phyloP scores from a whole-genome alignment of 2,113 vertebrate species.

The Tamias sibiricus region DNA sequence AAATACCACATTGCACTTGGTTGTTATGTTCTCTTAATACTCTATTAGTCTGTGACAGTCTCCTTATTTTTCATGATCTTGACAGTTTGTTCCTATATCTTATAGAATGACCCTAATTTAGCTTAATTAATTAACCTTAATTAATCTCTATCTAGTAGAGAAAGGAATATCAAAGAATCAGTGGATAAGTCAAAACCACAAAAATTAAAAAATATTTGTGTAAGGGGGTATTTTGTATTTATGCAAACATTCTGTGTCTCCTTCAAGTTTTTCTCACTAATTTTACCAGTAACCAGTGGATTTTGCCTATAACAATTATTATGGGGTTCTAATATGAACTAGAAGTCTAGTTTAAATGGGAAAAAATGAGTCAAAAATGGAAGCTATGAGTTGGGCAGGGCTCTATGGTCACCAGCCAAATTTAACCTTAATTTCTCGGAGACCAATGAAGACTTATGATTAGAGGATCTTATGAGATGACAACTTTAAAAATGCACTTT shows the following conservation, averaged over 20 bases:
- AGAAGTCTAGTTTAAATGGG: not conserved
- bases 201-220: constrained; percentile 35
- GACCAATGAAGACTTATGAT: constrained; percentile 12
- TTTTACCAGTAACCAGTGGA: not conserved
- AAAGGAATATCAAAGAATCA: not conserved
- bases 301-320: not conserved
- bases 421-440: constrained; percentile 1
- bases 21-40: not conserved
- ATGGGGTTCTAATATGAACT: not conserved
- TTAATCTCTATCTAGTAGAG: not conserved
- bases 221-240: not conserved
- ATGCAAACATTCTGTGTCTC: not conserved
- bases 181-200: constrained; percentile 8
- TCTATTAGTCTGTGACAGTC: not conserved
- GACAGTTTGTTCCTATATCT: not conserved
- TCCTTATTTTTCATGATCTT: not conserved
- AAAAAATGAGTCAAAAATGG: constrained; percentile 9
- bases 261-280: constrained; percentile 43
- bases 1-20: not conserved
- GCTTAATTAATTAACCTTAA: too few relatives aligned
- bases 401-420: not conserved
- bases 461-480: constrained; percentile 29
- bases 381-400: not conserved
- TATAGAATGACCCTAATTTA: not conserved
- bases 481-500: not conserved